Evolutionary conservation across 2,888 invertebrate genomes (phyloP).

Genomic region (Choristoneura rosaceana): DNA sequence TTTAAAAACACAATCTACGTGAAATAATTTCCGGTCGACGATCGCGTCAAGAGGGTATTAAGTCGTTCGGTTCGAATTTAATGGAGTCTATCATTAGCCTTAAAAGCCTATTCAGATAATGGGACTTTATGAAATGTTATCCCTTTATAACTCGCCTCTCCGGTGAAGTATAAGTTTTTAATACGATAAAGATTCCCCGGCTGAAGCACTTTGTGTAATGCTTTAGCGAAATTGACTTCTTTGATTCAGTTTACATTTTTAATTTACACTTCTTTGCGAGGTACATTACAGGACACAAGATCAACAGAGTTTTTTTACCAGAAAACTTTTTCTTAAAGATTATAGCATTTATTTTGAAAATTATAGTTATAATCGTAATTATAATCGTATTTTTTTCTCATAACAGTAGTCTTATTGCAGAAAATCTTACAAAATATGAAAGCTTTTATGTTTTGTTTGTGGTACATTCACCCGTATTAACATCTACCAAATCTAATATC

Average conservation of each 20-base stretch:
- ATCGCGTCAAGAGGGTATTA: slow-evolving; percentile 41
- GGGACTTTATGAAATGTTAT: slow-evolving; percentile 51
- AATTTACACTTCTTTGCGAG: background rate
- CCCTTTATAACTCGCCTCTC: slow-evolving; percentile 36
- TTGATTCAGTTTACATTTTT: background rate
- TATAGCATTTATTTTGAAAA: too few species aligned
- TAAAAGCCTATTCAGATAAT: slow-evolving; percentile 55
- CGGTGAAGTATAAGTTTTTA: slow-evolving; percentile 35
- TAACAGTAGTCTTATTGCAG: too few species aligned
- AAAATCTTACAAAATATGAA: too few species aligned
- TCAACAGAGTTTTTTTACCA: too few species aligned
- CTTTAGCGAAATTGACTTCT: slow-evolving; percentile 11
- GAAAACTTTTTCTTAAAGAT: too few species aligned
- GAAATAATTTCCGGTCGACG: slow-evolving; percentile 25
- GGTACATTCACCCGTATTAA: too few species aligned
- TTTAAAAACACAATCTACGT: slow-evolving; percentile 23
- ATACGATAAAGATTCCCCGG: slow-evolving; percentile 22
- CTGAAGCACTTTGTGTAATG: slow-evolving; percentile 2
- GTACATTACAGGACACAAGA: too few species aligned
- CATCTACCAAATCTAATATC: too few species aligned
- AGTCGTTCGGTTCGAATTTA: slow-evolving; percentile 50
- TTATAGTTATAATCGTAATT: too few species aligned
- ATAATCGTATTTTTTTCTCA: too few species aligned
- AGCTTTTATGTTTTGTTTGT: too few species aligned
- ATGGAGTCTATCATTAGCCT: slow-evolving; percentile 63